A percentile compares a stretch with the other conserved stretches of the same genome.
These are phyloP conservation scores for Axea sp. DNA, from an alignment of 2,888 invertebrate species.

Conservation along the genomic window DNA sequence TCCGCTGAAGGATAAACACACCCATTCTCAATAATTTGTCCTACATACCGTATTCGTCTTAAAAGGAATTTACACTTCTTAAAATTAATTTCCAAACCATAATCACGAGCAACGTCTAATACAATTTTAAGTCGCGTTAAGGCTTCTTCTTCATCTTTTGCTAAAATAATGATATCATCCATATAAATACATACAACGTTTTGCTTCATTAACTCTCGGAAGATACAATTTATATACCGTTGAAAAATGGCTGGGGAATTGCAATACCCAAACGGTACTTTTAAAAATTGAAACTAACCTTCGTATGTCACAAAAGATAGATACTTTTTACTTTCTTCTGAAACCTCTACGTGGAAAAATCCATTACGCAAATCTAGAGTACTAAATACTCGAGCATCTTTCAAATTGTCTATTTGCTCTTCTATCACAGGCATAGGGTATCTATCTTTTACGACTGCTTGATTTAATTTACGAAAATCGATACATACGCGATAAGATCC, in stretches of 20 bases:
- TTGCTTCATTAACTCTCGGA: slow-evolving; percentile 7
- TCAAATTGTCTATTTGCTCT: background rate
- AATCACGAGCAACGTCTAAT: background rate
- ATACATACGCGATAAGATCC: slow-evolving; percentile 39
- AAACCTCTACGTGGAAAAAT: slow-evolving; percentile 58
- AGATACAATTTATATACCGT: slow-evolving; percentile 30
- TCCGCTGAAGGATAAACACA: background rate
- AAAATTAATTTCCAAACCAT: slow-evolving; percentile 40
- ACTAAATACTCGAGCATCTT: background rate
- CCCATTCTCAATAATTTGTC: slow-evolving; percentile 2
- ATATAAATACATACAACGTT: slow-evolving; percentile 25
- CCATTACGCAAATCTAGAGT: background rate
- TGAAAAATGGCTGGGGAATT: slow-evolving; percentile 42
- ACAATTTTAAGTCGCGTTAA: slow-evolving; percentile 7
- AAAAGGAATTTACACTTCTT: slow-evolving; percentile 30
- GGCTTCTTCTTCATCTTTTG: slow-evolving; percentile 18
- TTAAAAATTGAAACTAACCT: slow-evolving; percentile 31
- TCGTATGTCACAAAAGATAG: slow-evolving; percentile 56
- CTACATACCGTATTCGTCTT: slow-evolving; percentile 5
- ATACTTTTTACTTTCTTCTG: slow-evolving; percentile 44
- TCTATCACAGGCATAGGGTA: slow-evolving; percentile 10
- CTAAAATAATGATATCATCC: slow-evolving; percentile 39
- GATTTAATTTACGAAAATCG: slow-evolving; percentile 37
- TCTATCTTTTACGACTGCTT: slow-evolving; percentile 5
- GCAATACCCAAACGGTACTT: slow-evolving; percentile 27